Evolutionary conservation across 2,113 vertebrate species (phyloP), one percentile per base, ranked within the genome.

Genomic region (Chrysochloris asiatica): DNA sequence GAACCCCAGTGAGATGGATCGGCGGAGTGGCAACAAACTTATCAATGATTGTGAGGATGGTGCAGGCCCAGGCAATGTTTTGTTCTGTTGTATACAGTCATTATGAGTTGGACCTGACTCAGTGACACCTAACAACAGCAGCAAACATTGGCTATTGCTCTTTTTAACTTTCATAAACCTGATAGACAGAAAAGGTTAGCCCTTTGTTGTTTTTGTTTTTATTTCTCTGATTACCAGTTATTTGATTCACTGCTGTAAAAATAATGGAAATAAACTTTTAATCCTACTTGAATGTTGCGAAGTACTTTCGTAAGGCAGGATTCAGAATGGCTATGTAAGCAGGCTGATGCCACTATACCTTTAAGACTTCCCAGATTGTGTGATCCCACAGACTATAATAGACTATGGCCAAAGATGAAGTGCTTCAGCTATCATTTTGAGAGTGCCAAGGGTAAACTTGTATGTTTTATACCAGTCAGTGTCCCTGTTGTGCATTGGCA

Each of bases 401-500:
- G 45, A 69, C 13, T 24, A 13, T 7, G 8, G 33, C n/a, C 45
- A 72, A 2, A 45, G 77, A 38, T 67, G 24, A 75, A n/a, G n/a
- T 4, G 38, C 36, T 52, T 54, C 33, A 73, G 47, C 54, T 61
- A 36, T 13, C 41, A 36, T n/a, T 26, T 17, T 2, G 38, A 72
- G 48, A n/a, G 48, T 8, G 12, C n/a, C n/a, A n/a, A 0, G 36
- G 72, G 21, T 48, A 21, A 0, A 30, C 1, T 1, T 3, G 0
- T 6, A 0, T 14, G 33, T 30, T 12, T 43, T 38, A 86, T 10
- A 61, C 3, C 14, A n/a, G 48, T 6, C 61, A 22, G 41, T 22
- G 24, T 12, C 12, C 1, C 8, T 17, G 13, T 10, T 26, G 13
- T 19, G 8, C 22, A n/a, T n/a, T n/a, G n/a, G n/a, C n/a, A n/a